phyloP scores from a whole-genome alignment of 2,113 vertebrate species.

The Ursus arctos region DNA sequence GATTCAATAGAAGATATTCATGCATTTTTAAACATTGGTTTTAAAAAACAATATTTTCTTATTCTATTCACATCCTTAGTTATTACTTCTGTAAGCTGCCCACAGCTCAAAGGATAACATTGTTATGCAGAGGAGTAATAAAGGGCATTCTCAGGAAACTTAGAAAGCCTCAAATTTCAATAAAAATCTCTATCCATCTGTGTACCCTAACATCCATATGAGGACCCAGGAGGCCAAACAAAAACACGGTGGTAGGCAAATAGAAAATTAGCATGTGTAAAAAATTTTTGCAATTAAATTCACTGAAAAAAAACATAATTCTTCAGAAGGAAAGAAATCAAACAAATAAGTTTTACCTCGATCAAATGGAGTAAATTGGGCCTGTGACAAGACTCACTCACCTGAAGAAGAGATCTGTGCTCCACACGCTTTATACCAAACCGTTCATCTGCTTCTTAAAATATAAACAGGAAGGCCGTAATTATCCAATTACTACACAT shows the following conservation, averaged over 20 bases:
- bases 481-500: neutral
- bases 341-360: neutral
- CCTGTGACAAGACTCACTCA: neutral
- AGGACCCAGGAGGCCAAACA: neutral
- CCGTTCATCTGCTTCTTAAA: neutral
- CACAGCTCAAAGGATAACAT: neutral
- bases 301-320: neutral
- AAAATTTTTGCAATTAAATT: neutral
- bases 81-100: conserved; percentile 35
- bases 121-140: conserved; percentile 19
- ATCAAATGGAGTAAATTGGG: neutral
- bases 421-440: neutral
- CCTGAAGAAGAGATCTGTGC: neutral
- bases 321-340: neutral
- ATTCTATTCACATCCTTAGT: neutral
- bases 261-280: neutral
- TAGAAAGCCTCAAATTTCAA: conserved; percentile 33
- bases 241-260: neutral
- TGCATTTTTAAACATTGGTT: neutral
- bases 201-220: neutral
- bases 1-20: neutral
- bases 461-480: neutral
- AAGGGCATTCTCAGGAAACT: conserved; percentile 23
- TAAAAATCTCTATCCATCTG: neutral
- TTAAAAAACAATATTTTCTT: conserved; percentile 43